A percentile compares a stretch with the other conserved stretches of the same genome.
phyloP scores from a whole-genome alignment of 2,113 vertebrate species.

The Xiphophorus maculatus region DNA sequence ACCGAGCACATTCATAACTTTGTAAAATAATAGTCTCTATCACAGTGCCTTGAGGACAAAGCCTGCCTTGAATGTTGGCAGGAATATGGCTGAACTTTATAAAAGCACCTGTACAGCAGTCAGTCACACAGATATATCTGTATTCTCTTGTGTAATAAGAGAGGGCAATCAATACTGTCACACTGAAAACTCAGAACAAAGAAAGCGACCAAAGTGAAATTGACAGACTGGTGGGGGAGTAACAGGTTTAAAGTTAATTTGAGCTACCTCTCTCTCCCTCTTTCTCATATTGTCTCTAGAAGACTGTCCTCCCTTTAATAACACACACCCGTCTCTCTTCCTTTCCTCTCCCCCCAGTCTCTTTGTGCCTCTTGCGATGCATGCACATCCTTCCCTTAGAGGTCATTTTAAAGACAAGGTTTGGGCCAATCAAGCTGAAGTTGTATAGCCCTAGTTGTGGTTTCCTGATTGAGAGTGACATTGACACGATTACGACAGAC shows the following conservation, averaged over 20 bases:
- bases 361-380: constrained; percentile 27
- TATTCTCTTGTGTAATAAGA: constrained; percentile 69
- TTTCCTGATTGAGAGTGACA: constrained; percentile 85
- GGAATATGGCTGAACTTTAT: constrained; percentile 37
- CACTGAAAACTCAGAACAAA: constrained; percentile 61
- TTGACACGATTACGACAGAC: constrained; percentile 84
- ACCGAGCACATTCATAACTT: background rate
- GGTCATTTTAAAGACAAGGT: constrained; percentile 83
- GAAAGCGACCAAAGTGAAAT: constrained; percentile 68
- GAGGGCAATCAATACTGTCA: constrained; percentile 71
- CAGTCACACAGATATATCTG: constrained; percentile 50
- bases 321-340: background rate
- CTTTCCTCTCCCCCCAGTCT: constrained; percentile 12
- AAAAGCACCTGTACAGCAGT: constrained; percentile 30
- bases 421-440: constrained; percentile 77
- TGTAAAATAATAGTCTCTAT: background rate
- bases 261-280: constrained; percentile 50
- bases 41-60: background rate
- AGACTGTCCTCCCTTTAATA: constrained; percentile 43
- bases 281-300: constrained; percentile 68
- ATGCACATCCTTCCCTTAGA: constrained; percentile 63
- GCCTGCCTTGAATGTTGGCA: constrained; percentile 9
- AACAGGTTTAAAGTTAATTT: constrained; percentile 75
- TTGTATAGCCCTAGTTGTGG: constrained; percentile 83
- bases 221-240: constrained; percentile 74